Base-by-base conservation (phyloP, 1,140 invertebrate species). In the Apocrypta bakeri region DNA sequence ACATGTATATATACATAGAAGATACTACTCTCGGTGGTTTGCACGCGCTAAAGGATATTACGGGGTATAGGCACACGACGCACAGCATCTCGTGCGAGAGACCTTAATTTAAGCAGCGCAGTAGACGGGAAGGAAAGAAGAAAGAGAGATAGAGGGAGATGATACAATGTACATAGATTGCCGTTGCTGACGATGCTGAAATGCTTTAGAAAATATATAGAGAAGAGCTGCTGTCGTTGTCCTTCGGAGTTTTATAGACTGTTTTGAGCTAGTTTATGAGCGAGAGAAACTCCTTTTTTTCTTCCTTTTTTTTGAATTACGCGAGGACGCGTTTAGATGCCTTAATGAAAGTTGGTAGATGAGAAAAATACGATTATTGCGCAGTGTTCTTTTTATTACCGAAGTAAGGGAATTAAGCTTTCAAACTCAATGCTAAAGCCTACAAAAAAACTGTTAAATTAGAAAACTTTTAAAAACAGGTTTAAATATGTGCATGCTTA, bases 61-160 rank as follows among this genome's bases (percentile, higher is more conserved):
- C 29, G n/a, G 63, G 69, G 31, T 31, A 31, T 29, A 27, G 12
- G 72, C 64, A 21, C 31, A 31, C 29, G 25, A 66, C 63, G 27
- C 63, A 29, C n/a, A 29, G 21, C n/a, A 69, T 71, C 68, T 79
- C 40, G 66, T 61, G 77, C 68, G 66, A 79, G 61, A 71, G 68
- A 79, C 77, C 77, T 79, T 61, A 56, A 71, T 79, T 79, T 71
- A 24, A 29, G 33, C 75, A n/a, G 63, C 25, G 63, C 48, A 25
- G n/a, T 17, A 75, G 27, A 29, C 17, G 27, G 27, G 27, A 29
- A 75, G 73, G 27, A 31, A 75, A 48, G 48, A 75, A 40, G 21
- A 29, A 29, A 56, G 48, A 37, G 48, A 56, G 48, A 21, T n/a
- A n/a, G n/a, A 21, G 48, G 48, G n/a, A 56, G 48, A 56, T 21